phyloP scores from a whole-genome alignment of 2,113 vertebrate species.

The Dasyornis broadbenti region DNA sequence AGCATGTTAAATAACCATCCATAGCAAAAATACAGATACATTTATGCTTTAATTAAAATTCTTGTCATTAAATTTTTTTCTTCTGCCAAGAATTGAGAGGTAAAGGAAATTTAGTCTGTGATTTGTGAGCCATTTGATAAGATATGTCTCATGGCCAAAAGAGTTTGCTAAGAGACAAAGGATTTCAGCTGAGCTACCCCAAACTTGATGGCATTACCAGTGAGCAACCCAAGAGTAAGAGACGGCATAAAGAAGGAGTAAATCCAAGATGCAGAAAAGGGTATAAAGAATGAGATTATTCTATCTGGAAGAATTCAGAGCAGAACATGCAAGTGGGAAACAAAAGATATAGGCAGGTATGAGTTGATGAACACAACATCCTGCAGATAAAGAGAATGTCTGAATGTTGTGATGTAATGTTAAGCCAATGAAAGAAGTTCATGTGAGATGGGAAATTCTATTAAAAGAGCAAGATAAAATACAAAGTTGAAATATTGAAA shows the following conservation, averaged over 20 bases:
- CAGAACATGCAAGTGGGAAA: neutral
- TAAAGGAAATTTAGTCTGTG: neutral
- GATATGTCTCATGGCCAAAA: neutral
- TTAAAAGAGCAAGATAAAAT: conserved; percentile 27
- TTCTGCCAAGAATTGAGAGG: neutral
- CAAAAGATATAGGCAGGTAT: neutral
- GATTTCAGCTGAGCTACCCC: neutral
- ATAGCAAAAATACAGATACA: neutral
- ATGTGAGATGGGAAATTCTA: neutral
- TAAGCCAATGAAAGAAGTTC: neutral
- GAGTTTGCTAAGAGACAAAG: neutral
- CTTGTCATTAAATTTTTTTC: neutral
- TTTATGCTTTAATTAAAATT: neutral
- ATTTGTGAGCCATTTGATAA: neutral
- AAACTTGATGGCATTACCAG: neutral
- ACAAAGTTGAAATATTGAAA: neutral
- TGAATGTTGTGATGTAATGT: neutral
- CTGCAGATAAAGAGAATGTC: neutral
- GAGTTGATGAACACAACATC: neutral
- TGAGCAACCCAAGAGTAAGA: neutral
- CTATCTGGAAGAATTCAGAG: neutral
- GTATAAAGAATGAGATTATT: neutral
- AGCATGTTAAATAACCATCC: neutral
- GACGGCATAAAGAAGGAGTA: neutral
- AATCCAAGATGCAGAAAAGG: neutral